Evolutionary conservation across 2,797 vertebrate species (phyloP).

Genomic region (Hafferia zeledoni): DNA sequence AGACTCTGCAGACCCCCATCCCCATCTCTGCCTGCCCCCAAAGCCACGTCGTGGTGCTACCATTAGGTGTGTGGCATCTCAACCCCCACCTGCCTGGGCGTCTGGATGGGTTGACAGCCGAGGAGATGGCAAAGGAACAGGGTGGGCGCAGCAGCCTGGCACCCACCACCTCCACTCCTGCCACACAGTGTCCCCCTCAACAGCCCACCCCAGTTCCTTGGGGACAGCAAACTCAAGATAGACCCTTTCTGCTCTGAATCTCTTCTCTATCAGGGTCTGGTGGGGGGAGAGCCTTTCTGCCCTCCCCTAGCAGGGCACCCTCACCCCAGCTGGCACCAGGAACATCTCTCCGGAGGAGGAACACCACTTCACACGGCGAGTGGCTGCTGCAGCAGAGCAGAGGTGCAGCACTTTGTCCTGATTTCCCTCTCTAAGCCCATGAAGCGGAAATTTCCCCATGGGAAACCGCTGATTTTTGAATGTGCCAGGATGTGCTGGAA

Average conservation of each 20-base stretch:
- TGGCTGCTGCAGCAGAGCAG: constrained; percentile 7
- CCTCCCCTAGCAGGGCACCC: background rate
- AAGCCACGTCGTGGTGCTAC: rapidly evolving
- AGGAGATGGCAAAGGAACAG: background rate
- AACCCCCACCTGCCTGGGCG: background rate
- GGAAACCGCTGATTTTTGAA: constrained; percentile 9
- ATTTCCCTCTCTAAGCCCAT: constrained; percentile 28
- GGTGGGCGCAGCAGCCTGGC: background rate
- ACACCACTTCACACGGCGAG: rapidly evolving
- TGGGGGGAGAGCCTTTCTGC: rapidly evolving
- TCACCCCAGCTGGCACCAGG: rapidly evolving
- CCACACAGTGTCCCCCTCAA: background rate
- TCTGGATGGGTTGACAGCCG: background rate
- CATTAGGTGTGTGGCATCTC: background rate
- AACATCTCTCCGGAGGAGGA: background rate
- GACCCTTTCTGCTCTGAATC: background rate
- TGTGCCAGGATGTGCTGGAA: constrained; percentile 37
- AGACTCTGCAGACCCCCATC: background rate
- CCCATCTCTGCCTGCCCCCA: no score
- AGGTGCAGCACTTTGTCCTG: background rate
- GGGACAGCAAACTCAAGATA: background rate
- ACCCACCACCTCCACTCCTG: background rate
- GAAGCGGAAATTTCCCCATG: constrained; percentile 25
- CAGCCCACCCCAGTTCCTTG: rapidly evolving
- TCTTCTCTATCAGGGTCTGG: background rate